Evolutionary conservation across 2,797 vertebrate genomes (phyloP).

Genomic region (Salmo trutta): DNA sequence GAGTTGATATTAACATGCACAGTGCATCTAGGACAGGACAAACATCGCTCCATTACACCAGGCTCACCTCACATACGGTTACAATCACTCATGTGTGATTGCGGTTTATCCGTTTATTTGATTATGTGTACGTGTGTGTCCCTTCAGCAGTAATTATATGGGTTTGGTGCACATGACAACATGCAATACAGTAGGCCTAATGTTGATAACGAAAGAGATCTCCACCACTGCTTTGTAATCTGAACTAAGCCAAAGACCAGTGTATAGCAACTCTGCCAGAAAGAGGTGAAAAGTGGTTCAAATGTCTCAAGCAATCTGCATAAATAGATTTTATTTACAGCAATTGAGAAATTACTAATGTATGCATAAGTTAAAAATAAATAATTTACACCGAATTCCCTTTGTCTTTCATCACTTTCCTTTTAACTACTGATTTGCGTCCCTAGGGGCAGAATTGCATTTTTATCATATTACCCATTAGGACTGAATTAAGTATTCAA

Average conservation of each 20-base stretch:
- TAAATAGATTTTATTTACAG: constrained; percentile 1
- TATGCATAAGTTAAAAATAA: constrained; percentile 18
- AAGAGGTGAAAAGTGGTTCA: not conserved
- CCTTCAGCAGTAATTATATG: not conserved
- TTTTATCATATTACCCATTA: not conserved
- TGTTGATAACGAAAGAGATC: not conserved
- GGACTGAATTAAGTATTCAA: constrained; percentile 7
- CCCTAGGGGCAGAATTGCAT: not conserved
- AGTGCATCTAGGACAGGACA: constrained; percentile 4
- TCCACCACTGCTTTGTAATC: not conserved
- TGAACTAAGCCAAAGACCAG: constrained; percentile 1
- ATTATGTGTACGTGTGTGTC: not conserved
- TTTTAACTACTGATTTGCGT: not conserved
- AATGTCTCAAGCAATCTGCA: not conserved
- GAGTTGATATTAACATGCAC: constrained; percentile 15
- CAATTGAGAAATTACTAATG: constrained; percentile 11
- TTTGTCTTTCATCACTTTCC: not conserved
- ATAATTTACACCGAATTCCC: constrained; percentile 17
- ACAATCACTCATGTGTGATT: not conserved
- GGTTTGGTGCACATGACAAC: not conserved
- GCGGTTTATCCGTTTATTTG: not conserved
- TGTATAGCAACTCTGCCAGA: not conserved
- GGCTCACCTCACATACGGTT: constrained; percentile 6
- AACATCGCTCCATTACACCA: not conserved
- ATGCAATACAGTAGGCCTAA: not conserved